phyloP scores from a whole-genome alignment of 2,113 vertebrate species.

The Dendrocopos noguchii region DNA sequence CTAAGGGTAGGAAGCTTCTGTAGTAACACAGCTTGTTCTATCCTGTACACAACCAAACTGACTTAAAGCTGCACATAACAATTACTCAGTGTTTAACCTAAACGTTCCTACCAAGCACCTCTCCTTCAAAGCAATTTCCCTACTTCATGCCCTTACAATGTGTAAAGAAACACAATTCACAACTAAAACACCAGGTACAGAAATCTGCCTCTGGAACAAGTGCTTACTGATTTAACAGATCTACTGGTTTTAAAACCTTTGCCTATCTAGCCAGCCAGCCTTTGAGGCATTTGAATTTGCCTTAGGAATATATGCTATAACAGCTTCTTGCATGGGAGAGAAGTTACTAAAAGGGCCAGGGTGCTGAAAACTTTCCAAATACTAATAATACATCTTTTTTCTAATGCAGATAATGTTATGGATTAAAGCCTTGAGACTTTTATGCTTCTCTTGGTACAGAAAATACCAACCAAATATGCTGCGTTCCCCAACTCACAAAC shows the following conservation, averaged over 20 bases:
- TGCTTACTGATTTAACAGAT: neutral
- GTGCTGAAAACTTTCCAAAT: neutral
- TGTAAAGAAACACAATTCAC: neutral
- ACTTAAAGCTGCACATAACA: neutral
- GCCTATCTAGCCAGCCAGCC: neutral
- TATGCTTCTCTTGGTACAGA: neutral
- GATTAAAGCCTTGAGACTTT: neutral
- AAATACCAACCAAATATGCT: neutral
- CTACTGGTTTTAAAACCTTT: neutral
- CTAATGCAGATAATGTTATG: neutral
- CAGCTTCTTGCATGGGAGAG: neutral
- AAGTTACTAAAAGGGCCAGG: neutral
- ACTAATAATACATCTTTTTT: neutral
- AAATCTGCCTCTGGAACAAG: neutral
- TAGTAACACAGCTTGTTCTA: neutral
- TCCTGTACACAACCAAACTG: accelerated
- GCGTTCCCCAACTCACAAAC: neutral
- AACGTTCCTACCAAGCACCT: neutral
- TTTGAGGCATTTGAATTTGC: neutral
- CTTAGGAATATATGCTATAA: neutral
- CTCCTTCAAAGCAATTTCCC: neutral
- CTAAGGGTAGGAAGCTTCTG: neutral
- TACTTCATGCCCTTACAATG: neutral
- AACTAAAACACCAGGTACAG: neutral
- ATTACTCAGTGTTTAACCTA: neutral